Conservation (phyloP, 2,113 vertebrate genomes). For the Oceanodroma tethys region DNA sequence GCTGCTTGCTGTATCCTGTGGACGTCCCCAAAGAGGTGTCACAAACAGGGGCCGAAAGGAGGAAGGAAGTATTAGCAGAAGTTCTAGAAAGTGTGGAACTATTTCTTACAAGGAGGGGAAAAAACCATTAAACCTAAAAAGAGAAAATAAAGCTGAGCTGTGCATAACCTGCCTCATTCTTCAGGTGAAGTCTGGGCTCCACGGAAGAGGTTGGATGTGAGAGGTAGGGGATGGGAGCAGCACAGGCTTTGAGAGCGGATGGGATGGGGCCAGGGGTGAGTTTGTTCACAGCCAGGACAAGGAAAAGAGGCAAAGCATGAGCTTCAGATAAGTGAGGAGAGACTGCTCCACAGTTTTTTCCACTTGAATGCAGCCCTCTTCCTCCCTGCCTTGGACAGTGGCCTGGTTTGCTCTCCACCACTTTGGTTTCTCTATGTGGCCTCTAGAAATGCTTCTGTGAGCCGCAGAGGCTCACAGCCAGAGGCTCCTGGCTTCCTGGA, state of each 20-base stretch:
- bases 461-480: neutral
- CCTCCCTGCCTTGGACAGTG: too few species aligned
- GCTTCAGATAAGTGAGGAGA: neutral
- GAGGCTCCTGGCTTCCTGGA: neutral
- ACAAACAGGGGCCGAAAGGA: too few species aligned
- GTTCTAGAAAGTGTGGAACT: neutral
- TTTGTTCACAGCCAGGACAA: neutral
- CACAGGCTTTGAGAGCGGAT: accelerated
- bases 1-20: neutral
- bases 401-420: neutral
- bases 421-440: neutral
- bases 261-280: neutral
- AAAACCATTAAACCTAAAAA: neutral
- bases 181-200: neutral
- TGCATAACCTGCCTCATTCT: accelerated
- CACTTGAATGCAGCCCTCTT: neutral
- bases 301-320: neutral
- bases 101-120: neutral
- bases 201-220: accelerated
- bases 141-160: neutral
- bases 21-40: neutral
- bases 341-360: neutral
- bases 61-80: neutral
- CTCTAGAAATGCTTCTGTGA: neutral
- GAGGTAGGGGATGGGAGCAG: neutral